Conservation (phyloP, 2,113 vertebrate genomes). For the Amphiprion percula region DNA sequence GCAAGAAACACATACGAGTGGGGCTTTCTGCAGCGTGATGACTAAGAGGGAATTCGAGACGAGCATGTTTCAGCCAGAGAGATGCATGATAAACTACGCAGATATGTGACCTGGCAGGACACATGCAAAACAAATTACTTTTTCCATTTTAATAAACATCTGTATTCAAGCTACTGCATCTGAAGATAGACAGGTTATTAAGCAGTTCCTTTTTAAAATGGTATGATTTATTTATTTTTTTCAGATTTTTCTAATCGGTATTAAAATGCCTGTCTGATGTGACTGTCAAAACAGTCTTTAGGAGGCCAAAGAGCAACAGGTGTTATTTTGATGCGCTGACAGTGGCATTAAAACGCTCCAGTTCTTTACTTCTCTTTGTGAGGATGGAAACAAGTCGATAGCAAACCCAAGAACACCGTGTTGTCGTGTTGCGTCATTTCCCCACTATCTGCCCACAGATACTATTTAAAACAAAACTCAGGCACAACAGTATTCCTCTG, state of each 20-base stretch:
- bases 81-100: slow-evolving; percentile 58
- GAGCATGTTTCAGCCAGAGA: slow-evolving; percentile 45
- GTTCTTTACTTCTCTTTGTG: slow-evolving; percentile 30
- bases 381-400: slow-evolving; percentile 56
- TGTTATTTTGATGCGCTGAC: slow-evolving; percentile 63
- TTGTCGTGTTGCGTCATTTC: slow-evolving; percentile 39
- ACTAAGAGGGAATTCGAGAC: slow-evolving; percentile 62
- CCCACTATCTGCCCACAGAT: slow-evolving; percentile 33
- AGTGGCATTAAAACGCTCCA: slow-evolving; percentile 35
- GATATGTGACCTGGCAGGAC: slow-evolving; percentile 54
- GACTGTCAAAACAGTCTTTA: slow-evolving; percentile 12
- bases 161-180: slow-evolving; percentile 41
- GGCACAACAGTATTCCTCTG: slow-evolving; percentile 47
- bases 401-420: slow-evolving; percentile 31
- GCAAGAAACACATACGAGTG: slow-evolving; percentile 63
- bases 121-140: slow-evolving; percentile 46
- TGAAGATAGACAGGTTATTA: slow-evolving; percentile 21
- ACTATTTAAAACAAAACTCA: slow-evolving; percentile 40
- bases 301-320: slow-evolving; percentile 42
- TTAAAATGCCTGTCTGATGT: slow-evolving; percentile 1
- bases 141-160: slow-evolving; percentile 64
- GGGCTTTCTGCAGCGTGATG: slow-evolving; percentile 52
- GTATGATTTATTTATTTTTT: slow-evolving; percentile 9
- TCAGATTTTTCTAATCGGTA: slow-evolving; percentile 13
- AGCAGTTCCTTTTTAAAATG: slow-evolving; percentile 29